phyloP scores from a whole-genome alignment of 1,140 invertebrate genomes.

The Lordiphosa mommai region DNA sequence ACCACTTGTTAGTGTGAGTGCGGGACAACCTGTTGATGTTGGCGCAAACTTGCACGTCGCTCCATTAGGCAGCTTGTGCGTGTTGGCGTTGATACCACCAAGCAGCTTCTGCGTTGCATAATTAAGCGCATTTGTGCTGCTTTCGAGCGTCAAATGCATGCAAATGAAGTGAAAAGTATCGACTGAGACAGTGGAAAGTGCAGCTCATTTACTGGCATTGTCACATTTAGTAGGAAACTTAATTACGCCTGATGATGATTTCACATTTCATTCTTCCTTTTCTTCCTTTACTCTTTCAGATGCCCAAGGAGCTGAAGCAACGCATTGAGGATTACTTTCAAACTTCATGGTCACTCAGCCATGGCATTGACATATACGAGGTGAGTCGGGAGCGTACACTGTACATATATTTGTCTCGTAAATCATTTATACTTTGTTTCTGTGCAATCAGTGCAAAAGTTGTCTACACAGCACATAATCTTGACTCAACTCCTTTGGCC shows the following conservation, averaged over 20 bases:
- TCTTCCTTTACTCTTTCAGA: slow-evolving; percentile 82
- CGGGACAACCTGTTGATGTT: slow-evolving; percentile 48
- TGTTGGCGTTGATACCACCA: slow-evolving; percentile 5
- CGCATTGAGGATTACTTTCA: slow-evolving; percentile 99
- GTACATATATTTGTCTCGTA: slow-evolving; percentile 33
- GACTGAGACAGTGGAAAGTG: background rate
- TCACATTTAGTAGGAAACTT: background rate
- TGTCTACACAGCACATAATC: slow-evolving; percentile 45
- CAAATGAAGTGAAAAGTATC: slow-evolving; percentile 40
- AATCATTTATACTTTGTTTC: slow-evolving; percentile 48
- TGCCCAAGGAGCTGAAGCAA: slow-evolving; percentile 96
- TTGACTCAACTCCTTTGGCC: slow-evolving; percentile 17
- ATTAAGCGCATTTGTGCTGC: slow-evolving; percentile 67
- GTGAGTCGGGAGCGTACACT: slow-evolving; percentile 80
- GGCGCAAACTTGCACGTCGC: slow-evolving; percentile 22
- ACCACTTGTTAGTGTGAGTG: background rate
- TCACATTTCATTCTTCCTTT: background rate
- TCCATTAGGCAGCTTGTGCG: slow-evolving; percentile 42
- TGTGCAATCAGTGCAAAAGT: slow-evolving; percentile 36
- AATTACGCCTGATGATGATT: slow-evolving; percentile 26
- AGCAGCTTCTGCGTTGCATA: slow-evolving; percentile 38
- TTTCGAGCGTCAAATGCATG: slow-evolving; percentile 43
- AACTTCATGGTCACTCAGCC: slow-evolving; percentile 98
- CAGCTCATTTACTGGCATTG: slow-evolving; percentile 34
- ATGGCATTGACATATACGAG: slow-evolving; percentile 99